Evolutionary conservation across 2,888 invertebrate species (phyloP).

Genomic region (Isotomurus palustris): DNA sequence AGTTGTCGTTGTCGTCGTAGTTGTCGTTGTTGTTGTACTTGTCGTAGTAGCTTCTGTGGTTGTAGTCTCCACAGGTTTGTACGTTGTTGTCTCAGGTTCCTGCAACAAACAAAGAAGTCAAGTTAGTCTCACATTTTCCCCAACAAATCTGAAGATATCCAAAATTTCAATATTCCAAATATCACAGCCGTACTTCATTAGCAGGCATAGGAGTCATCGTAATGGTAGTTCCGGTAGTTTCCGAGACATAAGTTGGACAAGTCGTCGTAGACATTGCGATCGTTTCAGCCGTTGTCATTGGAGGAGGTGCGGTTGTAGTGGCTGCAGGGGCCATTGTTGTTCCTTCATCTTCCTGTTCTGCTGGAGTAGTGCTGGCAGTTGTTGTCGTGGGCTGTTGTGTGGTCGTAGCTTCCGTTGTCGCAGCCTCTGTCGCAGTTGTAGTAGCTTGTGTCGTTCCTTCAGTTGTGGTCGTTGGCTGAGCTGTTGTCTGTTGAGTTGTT

Average conservation of each 20-base stretch:
- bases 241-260: slow-evolving; percentile 27
- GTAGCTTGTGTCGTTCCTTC: background rate
- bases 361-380: slow-evolving; percentile 7
- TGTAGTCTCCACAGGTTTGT: slow-evolving; percentile 30
- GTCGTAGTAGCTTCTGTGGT: slow-evolving; percentile 36
- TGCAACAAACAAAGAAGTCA: no score
- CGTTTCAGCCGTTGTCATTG: slow-evolving; percentile 28
- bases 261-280: slow-evolving; percentile 29
- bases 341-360: background rate
- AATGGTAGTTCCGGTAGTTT: slow-evolving; percentile 33
- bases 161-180: no score
- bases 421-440: slow-evolving; percentile 2
- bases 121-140: no score
- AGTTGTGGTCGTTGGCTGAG: background rate
- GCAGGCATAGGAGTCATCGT: slow-evolving; percentile 23
- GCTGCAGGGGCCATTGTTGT: slow-evolving; percentile 3
- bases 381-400: slow-evolving; percentile 24
- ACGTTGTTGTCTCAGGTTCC: slow-evolving; percentile 20
- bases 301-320: background rate
- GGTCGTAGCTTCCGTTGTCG: slow-evolving; percentile 8
- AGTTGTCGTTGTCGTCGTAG: slow-evolving; percentile 40
- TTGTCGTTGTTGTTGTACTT: slow-evolving; percentile 36
- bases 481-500: slow-evolving; percentile 1
- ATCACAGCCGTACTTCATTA: slow-evolving; percentile 28
- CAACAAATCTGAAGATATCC: no score